A percentile compares a stretch with the other conserved stretches of the same genome.
Evolutionary conservation across 2,797 vertebrate genomes (phyloP).

Genomic region (Sylvia borin): DNA sequence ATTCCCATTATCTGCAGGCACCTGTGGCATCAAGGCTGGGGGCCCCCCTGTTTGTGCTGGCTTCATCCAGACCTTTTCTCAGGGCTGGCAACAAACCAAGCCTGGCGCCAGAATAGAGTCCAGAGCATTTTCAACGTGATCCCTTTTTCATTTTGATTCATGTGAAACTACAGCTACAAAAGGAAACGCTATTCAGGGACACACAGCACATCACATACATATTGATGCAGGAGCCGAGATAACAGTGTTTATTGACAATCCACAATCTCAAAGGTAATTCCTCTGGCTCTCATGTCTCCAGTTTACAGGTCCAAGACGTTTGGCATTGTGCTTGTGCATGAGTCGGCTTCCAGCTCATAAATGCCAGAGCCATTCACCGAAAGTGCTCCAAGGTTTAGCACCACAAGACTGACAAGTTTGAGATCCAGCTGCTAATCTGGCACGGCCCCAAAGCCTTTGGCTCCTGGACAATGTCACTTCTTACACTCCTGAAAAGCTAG

Average conservation of each 20-base stretch:
- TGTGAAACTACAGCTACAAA: not conserved
- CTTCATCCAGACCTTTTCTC: not conserved
- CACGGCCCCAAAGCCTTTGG: conserved; percentile 49
- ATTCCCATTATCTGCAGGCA: not conserved
- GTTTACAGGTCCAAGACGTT: not conserved
- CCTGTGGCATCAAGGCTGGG: not conserved
- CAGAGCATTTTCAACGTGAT: not conserved
- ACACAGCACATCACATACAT: conserved; percentile 18
- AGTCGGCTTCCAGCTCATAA: conserved; percentile 32
- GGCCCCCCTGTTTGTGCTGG: not conserved
- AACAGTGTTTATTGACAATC: conserved; percentile 23
- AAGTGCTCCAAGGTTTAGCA: conserved; percentile 49
- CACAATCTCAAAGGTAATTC: conserved; percentile 20
- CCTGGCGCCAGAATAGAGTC: not conserved
- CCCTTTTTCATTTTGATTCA: conserved; percentile 2
- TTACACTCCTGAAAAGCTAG: conserved; percentile 50
- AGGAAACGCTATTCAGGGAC: not conserved
- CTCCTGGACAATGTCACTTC: conserved; percentile 63
- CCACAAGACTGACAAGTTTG: conserved; percentile 14
- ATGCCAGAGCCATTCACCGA: conserved; percentile 2
- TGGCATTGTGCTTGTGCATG: not conserved
- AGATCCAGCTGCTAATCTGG: conserved; percentile 69
- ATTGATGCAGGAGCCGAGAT: conserved; percentile 24
- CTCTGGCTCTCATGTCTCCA: not conserved
- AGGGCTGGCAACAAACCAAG: not conserved